phyloP scores from a whole-genome alignment of 2,888 invertebrate species.

The Cabera pusaria region DNA sequence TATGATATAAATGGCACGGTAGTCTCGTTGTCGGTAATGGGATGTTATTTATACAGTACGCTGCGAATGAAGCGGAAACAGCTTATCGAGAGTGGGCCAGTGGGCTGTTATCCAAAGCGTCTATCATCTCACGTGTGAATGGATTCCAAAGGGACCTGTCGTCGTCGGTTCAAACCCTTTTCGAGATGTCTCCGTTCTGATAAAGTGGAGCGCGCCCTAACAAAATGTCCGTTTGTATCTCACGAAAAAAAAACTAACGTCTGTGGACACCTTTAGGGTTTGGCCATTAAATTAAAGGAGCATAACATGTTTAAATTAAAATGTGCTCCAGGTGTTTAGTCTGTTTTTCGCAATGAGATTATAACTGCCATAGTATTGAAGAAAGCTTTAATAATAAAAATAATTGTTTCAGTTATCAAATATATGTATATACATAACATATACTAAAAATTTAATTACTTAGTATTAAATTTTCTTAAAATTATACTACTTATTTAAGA shows the following conservation, averaged over 20 bases:
- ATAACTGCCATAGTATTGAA: no score
- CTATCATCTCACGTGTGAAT: slow-evolving; percentile 66
- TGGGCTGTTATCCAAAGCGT: slow-evolving; percentile 33
- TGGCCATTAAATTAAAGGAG: slow-evolving; percentile 43
- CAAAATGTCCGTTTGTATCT: slow-evolving; percentile 77
- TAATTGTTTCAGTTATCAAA: no score
- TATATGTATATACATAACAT: neutral
- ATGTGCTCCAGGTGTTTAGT: no score
- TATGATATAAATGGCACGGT: no score
- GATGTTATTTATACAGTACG: slow-evolving; percentile 19
- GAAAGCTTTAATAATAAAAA: no score
- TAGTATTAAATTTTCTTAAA: no score
- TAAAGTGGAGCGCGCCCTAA: slow-evolving; percentile 63
- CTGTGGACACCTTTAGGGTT: slow-evolving; percentile 48
- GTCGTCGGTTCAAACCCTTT: slow-evolving; percentile 56
- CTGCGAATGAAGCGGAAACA: slow-evolving; percentile 35
- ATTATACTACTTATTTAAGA: no score
- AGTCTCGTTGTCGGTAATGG: no score
- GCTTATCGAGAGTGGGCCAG: slow-evolving; percentile 33
- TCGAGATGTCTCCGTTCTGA: slow-evolving; percentile 59
- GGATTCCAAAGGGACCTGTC: slow-evolving; percentile 58
- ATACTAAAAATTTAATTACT: no score
- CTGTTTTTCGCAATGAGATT: no score
- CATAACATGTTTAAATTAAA: no score
- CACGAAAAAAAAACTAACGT: slow-evolving; percentile 53